Evolutionary conservation across 2,888 invertebrate species (phyloP).

Genomic region (Plebejus melissa): DNA sequence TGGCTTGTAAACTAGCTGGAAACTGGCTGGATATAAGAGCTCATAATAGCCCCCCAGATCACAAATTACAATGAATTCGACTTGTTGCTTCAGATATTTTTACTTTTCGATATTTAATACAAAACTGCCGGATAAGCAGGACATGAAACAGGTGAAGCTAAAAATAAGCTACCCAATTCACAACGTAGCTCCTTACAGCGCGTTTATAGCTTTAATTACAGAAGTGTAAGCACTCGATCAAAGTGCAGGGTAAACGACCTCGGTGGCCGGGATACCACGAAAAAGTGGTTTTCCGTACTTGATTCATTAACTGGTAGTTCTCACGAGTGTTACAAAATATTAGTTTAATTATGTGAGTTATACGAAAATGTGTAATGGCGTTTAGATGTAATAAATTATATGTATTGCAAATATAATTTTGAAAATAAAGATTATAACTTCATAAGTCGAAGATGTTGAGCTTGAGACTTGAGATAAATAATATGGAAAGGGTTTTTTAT

Average conservation of each 20-base stretch:
- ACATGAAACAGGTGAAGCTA: neutral
- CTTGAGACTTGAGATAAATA: too few species aligned
- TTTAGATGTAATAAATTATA: neutral
- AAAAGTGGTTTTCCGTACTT: constrained; percentile 23
- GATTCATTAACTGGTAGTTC: constrained; percentile 17
- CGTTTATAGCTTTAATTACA: neutral
- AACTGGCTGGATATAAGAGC: too few species aligned
- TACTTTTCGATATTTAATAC: too few species aligned
- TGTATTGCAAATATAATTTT: neutral
- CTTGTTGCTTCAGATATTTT: too few species aligned
- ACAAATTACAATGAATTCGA: too few species aligned
- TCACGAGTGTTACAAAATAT: constrained; percentile 10
- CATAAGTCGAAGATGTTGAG: too few species aligned
- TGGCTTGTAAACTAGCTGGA: too few species aligned
- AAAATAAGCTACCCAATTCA: neutral
- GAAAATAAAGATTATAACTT: too few species aligned
- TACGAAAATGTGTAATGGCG: neutral
- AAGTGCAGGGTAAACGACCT: neutral
- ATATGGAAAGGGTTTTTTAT: too few species aligned
- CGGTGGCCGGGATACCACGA: neutral
- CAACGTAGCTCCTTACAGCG: neutral
- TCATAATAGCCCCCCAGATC: too few species aligned
- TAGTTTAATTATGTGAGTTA: constrained; percentile 6
- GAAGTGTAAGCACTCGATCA: neutral
- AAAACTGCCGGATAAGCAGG: neutral